These are phyloP conservation scores for Lithophane socia DNA, from an alignment of 2,888 invertebrate genomes.

Conservation along the genomic window DNA sequence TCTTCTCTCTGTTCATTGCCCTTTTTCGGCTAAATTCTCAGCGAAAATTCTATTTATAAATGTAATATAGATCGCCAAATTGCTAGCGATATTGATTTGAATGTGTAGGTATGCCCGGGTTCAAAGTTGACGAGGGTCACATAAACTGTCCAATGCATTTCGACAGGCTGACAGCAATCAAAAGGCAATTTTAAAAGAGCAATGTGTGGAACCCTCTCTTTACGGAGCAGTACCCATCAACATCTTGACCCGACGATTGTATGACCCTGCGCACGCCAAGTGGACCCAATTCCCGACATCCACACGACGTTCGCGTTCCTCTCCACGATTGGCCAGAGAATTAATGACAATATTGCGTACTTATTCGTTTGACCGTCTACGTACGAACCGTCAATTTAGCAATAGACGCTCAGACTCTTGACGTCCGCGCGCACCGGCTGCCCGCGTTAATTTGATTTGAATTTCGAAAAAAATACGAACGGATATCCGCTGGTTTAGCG, in stretches of 20 bases:
- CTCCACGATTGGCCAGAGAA: slow-evolving; percentile 84
- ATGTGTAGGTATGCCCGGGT: neutral
- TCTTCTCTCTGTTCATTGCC: neutral
- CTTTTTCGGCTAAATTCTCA: neutral
- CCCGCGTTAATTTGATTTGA: slow-evolving; percentile 66
- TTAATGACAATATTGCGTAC: slow-evolving; percentile 85
- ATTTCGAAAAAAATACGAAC: slow-evolving; percentile 59
- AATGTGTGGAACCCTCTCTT: slow-evolving; percentile 57
- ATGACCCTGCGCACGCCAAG: slow-evolving; percentile 86
- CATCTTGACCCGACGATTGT: slow-evolving; percentile 78
- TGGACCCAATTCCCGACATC: slow-evolving; percentile 85
- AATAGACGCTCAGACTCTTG: slow-evolving; percentile 72
- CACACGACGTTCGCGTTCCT: slow-evolving; percentile 71
- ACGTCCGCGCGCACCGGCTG: slow-evolving; percentile 62
- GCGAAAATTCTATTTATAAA: neutral
- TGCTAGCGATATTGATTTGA: slow-evolving; percentile 10
- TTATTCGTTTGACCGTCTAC: slow-evolving; percentile 85
- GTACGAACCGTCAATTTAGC: slow-evolving; percentile 84
- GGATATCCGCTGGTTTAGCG: slow-evolving; percentile 40
- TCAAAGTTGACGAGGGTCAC: slow-evolving; percentile 29
- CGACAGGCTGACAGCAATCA: slow-evolving; percentile 11
- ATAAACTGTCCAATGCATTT: slow-evolving; percentile 31
- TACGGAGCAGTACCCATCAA: slow-evolving; percentile 68
- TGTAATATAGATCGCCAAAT: slow-evolving; percentile 8
- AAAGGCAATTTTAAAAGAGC: slow-evolving; percentile 20